Conservation (phyloP, 2,797 vertebrate species). For the Vespertilio murinus region DNA sequence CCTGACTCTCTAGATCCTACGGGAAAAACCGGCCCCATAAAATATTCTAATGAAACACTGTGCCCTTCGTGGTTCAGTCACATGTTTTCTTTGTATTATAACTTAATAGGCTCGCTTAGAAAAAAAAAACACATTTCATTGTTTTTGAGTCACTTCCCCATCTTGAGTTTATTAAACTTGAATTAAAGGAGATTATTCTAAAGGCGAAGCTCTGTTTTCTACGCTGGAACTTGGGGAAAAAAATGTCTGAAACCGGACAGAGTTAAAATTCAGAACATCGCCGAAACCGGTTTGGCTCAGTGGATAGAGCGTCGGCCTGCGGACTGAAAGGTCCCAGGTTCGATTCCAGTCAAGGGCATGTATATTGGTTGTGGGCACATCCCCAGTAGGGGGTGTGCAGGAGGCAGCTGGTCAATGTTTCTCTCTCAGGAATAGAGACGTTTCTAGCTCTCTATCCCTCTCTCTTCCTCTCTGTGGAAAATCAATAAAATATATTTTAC, state of each 20-base stretch:
- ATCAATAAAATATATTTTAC: too few relatives aligned
- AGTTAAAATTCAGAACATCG: constrained; percentile 66
- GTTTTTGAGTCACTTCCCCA: constrained; percentile 79
- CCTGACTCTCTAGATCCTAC: constrained; percentile 55
- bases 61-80: constrained; percentile 62
- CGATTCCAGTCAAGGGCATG: too few relatives aligned
- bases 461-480: too few relatives aligned
- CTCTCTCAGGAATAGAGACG: too few relatives aligned
- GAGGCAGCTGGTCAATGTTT: too few relatives aligned
- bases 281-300: too few relatives aligned
- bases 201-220: constrained; percentile 71
- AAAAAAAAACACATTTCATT: constrained; percentile 76
- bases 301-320: too few relatives aligned
- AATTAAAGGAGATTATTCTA: constrained; percentile 77
- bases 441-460: too few relatives aligned
- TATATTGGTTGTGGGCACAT: too few relatives aligned
- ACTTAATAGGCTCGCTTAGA: constrained; percentile 70
- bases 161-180: constrained; percentile 80
- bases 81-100: constrained; percentile 73
- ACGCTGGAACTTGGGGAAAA: constrained; percentile 64
- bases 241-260: constrained; percentile 69
- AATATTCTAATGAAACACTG: constrained; percentile 70
- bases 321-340: too few relatives aligned
- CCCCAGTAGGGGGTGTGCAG: too few relatives aligned
- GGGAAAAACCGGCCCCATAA: constrained; percentile 52